Conservation (phyloP, 2,888 invertebrate species). For the Melinaea marsaeus region DNA sequence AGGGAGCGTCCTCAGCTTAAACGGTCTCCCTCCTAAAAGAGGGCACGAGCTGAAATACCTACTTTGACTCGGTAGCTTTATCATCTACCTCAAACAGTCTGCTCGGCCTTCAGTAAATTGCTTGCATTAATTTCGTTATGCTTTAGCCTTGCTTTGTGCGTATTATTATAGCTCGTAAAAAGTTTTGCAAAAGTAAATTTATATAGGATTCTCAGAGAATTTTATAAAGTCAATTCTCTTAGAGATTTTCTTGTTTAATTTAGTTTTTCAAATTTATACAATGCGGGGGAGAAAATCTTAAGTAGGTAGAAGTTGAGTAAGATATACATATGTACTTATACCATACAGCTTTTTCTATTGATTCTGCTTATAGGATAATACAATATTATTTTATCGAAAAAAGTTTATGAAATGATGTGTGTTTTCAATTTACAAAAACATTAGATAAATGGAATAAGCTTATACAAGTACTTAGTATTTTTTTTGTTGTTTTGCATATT, state of each 20-base stretch:
- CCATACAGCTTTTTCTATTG: background rate
- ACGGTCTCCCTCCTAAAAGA: slow-evolving; percentile 47
- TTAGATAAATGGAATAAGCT: too few relatives aligned
- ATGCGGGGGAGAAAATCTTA: background rate
- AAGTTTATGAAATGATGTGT: background rate
- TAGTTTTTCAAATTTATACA: background rate
- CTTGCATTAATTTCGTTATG: slow-evolving; percentile 51
- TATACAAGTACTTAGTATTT: too few relatives aligned
- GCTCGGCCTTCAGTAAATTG: slow-evolving; percentile 46
- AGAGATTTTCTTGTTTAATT: background rate
- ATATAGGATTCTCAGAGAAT: background rate
- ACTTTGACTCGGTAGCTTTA: slow-evolving; percentile 62
- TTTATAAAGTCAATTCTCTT: background rate
- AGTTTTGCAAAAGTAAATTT: background rate
- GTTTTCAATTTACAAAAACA: background rate
- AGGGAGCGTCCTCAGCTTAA: slow-evolving; percentile 65
- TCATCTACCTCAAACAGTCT: slow-evolving; percentile 55
- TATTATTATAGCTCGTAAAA: slow-evolving; percentile 8
- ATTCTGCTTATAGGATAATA: background rate
- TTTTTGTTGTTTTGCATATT: too few relatives aligned
- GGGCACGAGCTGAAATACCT: slow-evolving; percentile 40
- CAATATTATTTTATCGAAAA: background rate
- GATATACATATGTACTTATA: background rate
- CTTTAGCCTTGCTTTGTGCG: slow-evolving; percentile 14
- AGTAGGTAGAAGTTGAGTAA: background rate